These are phyloP conservation scores for Synodontis membranacea DNA, from an alignment of 2,113 vertebrate genomes.

Conservation along the genomic window DNA sequence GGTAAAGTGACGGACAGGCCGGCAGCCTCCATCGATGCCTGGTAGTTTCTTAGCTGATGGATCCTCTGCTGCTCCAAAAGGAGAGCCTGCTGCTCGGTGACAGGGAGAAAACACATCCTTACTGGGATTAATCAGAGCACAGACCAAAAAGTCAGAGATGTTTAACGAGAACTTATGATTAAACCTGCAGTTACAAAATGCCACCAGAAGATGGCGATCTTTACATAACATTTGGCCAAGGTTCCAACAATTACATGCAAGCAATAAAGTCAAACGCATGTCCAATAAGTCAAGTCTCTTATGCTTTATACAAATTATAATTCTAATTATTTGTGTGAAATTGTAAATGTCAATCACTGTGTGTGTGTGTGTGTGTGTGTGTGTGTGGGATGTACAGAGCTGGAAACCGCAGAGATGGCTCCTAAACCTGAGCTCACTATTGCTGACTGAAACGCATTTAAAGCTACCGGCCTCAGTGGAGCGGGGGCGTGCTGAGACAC, in stretches of 20 bases:
- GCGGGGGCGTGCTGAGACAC: conserved; percentile 19
- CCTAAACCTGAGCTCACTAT: neutral
- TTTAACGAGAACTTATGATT: neutral
- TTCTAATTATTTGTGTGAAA: neutral
- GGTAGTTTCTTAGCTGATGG: conserved; percentile 94
- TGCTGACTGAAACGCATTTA: neutral
- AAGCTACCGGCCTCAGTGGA: conserved; percentile 7
- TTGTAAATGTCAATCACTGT: no score
- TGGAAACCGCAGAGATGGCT: neutral
- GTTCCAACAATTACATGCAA: neutral
- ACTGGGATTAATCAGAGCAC: neutral
- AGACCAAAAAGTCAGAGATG: neutral
- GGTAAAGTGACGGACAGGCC: conserved; percentile 83
- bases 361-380: neutral
- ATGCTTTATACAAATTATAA: neutral
- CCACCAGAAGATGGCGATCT: conserved; percentile 52
- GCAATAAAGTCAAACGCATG: neutral
- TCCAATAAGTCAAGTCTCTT: neutral
- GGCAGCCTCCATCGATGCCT: conserved; percentile 90
- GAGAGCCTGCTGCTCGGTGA: conserved; percentile 83
- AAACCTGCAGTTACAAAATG: neutral
- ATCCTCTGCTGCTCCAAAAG: conserved; percentile 94
- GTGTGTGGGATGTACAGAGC: neutral
- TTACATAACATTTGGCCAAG: conserved; percentile 3
- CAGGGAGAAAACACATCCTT: neutral